phyloP scores from a whole-genome alignment of 2,888 invertebrate species.

The Julus scanicus region DNA sequence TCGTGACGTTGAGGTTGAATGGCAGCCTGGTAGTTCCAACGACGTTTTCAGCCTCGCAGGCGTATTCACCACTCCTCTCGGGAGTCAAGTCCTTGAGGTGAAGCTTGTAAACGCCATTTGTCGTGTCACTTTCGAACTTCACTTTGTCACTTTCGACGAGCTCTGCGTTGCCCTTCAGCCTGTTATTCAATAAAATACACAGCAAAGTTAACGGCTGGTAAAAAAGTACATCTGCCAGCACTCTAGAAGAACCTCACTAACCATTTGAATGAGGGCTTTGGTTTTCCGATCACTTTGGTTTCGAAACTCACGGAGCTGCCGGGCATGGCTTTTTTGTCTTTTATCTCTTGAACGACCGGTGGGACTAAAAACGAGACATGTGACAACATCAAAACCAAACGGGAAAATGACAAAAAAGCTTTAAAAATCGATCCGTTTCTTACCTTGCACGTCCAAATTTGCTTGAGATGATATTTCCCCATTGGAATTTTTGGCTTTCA shows the following conservation, averaged over 20 bases:
- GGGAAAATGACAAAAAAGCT: background rate
- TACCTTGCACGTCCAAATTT: constrained; percentile 56
- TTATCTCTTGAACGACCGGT: constrained; percentile 57
- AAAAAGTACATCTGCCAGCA: background rate
- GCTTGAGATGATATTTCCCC: constrained; percentile 63
- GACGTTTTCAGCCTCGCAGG: constrained; percentile 80
- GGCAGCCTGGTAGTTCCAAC: constrained; percentile 75
- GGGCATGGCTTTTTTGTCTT: constrained; percentile 58
- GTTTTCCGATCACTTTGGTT: constrained; percentile 57
- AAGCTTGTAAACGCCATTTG: constrained; percentile 73
- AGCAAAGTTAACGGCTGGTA: background rate
- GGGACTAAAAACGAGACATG: constrained; percentile 51
- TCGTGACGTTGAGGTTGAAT: constrained; percentile 57
- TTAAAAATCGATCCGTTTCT: background rate
- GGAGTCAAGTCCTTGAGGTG: constrained; percentile 77
- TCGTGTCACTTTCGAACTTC: constrained; percentile 67
- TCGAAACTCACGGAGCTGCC: constrained; percentile 56
- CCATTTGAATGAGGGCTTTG: constrained; percentile 57
- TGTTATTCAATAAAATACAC: constrained; percentile 61
- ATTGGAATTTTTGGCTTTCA: constrained; percentile 65
- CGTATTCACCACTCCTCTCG: constrained; percentile 82
- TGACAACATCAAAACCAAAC: too few species aligned
- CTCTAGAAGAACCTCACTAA: constrained; percentile 41
- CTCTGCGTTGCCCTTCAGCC: constrained; percentile 79
- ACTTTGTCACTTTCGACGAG: constrained; percentile 60